Evolutionary conservation across 2,888 invertebrate genomes (phyloP).

Genomic region (Microchrysa polita): DNA sequence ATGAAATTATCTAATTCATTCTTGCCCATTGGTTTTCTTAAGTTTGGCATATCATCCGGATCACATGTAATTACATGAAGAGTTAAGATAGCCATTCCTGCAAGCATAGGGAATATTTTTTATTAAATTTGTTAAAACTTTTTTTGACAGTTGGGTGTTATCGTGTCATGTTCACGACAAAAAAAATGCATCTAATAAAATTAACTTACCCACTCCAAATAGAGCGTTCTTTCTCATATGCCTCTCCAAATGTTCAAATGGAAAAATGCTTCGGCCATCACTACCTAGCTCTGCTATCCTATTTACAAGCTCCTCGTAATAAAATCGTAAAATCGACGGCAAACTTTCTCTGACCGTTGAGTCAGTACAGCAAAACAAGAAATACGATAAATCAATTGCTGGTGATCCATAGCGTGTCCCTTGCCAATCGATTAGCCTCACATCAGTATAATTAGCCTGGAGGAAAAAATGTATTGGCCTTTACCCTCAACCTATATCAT

Average conservation of each 20-base stretch:
- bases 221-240: conserved; percentile 46
- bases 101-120: background rate
- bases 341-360: conserved; percentile 37
- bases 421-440: conserved; percentile 50
- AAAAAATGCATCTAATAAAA: too few species aligned
- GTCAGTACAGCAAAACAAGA: conserved; percentile 48
- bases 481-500: conserved; percentile 44
- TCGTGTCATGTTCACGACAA: too few species aligned
- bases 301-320: conserved; percentile 36
- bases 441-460: background rate
- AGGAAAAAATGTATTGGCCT: conserved; percentile 8
- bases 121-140: too few species aligned
- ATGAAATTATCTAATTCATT: conserved; percentile 27
- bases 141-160: too few species aligned
- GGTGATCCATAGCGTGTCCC: conserved; percentile 47
- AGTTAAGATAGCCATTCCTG: conserved; percentile 46
- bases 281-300: conserved; percentile 40
- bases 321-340: conserved; percentile 37
- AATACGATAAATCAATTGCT: conserved; percentile 48
- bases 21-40: conserved; percentile 16
- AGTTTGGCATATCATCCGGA: conserved; percentile 43
- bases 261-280: conserved; percentile 30
- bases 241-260: conserved; percentile 33
- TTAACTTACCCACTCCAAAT: conserved; percentile 45
- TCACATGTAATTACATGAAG: conserved; percentile 46